Evolutionary conservation across 1,140 invertebrate species (phyloP).

Genomic region (Scaptomyza hsui): DNA sequence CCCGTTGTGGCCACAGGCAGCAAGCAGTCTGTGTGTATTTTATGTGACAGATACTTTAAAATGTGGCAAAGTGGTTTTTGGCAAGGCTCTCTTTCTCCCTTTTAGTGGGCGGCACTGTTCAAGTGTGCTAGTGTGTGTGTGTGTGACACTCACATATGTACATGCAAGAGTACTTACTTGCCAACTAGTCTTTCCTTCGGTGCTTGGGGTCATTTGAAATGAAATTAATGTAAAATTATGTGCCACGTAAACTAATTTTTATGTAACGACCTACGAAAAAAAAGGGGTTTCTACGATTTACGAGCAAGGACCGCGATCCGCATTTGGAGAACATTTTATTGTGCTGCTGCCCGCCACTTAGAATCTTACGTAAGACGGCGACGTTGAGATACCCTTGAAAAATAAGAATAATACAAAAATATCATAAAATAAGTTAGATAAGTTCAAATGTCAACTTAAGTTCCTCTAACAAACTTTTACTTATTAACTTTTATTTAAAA

Average conservation of each 20-base stretch:
- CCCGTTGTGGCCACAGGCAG: constrained; percentile 15
- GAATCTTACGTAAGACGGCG: not conserved
- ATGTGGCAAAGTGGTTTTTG: constrained; percentile 71
- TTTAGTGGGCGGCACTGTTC: not conserved
- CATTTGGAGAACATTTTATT: constrained; percentile 74
- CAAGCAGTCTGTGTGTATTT: constrained; percentile 54
- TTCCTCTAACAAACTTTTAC: no score
- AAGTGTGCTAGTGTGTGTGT: constrained; percentile 1
- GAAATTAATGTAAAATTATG: constrained; percentile 79
- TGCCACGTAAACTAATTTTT: constrained; percentile 78
- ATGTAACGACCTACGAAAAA: constrained; percentile 24
- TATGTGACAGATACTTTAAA: constrained; percentile 79
- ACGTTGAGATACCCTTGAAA: no score
- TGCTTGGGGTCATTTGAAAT: constrained; percentile 55
- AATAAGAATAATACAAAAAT: constrained; percentile 37
- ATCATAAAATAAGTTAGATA: no score
- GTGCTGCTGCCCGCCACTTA: constrained; percentile 67
- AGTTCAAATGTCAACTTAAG: no score
- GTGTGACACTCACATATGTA: constrained; percentile 2
- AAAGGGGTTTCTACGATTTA: constrained; percentile 61
- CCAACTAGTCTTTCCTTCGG: not conserved
- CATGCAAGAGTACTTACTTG: constrained; percentile 8
- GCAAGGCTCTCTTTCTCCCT: constrained; percentile 22
- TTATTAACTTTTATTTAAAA: no score
- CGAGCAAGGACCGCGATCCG: constrained; percentile 46